Percentiles rank a stretch among this genome's conserved stretches.
These are phyloP conservation scores for Leptestheria dahalacensis DNA, from an alignment of 1,140 invertebrate species.

Conservation along the genomic window DNA sequence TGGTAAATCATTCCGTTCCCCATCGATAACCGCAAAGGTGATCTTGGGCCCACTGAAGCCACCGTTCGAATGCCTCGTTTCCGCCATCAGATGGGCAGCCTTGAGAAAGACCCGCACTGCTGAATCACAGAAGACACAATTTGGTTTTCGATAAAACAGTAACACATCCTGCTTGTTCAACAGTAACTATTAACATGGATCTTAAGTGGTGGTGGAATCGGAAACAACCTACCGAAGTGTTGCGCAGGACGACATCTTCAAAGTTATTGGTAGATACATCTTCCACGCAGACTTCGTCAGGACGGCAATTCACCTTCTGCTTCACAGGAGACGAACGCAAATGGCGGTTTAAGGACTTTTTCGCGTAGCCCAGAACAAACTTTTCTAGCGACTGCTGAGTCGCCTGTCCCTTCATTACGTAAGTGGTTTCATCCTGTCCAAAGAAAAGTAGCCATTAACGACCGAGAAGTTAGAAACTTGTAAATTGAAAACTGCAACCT, in stretches of 20 bases:
- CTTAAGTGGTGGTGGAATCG: slow-evolving; percentile 21
- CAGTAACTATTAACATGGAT: slow-evolving; percentile 13
- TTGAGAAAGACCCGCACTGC: slow-evolving; percentile 45
- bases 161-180: slow-evolving; percentile 44
- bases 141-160: slow-evolving; percentile 48
- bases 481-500: slow-evolving; percentile 34
- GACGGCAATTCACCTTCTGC: slow-evolving; percentile 19
- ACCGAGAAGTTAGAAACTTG: not conserved
- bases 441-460: slow-evolving; percentile 17
- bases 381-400: slow-evolving; percentile 36
- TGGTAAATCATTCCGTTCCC: slow-evolving; percentile 58
- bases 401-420: slow-evolving; percentile 41
- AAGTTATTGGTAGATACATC: slow-evolving; percentile 41
- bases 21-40: slow-evolving; percentile 54
- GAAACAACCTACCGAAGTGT: slow-evolving; percentile 27
- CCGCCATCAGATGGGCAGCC: slow-evolving; percentile 42
- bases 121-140: slow-evolving; percentile 55
- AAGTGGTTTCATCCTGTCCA: slow-evolving; percentile 49
- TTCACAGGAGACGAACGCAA: slow-evolving; percentile 30
- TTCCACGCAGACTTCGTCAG: slow-evolving; percentile 30
- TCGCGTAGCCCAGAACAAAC: slow-evolving; percentile 48
- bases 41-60: slow-evolving; percentile 31
- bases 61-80: slow-evolving; percentile 13
- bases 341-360: slow-evolving; percentile 37
- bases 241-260: slow-evolving; percentile 19